These are phyloP conservation scores for Clupea harengus DNA, from an alignment of 2,113 vertebrate genomes.

Conservation along the genomic window DNA sequence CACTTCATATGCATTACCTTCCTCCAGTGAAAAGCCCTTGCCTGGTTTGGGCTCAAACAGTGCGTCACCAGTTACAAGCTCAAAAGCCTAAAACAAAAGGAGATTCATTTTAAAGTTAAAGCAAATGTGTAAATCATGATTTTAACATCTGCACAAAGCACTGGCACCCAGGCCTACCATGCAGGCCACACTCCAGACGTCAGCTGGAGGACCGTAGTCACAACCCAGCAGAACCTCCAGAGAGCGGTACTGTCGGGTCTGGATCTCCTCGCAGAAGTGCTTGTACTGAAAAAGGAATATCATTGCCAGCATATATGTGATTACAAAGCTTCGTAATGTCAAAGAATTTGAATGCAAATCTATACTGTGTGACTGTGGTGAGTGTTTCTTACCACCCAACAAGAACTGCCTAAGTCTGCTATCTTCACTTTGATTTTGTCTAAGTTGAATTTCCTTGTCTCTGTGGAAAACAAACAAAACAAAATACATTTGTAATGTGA, in stretches of 20 bases:
- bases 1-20: conserved; percentile 65
- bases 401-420: conserved; percentile 84
- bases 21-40: conserved; percentile 76
- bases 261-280: conserved; percentile 83
- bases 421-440: conserved; percentile 79
- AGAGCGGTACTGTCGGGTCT: conserved; percentile 84
- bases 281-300: conserved; percentile 73
- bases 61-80: conserved; percentile 77
- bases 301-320: too few species aligned
- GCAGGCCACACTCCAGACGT: conserved; percentile 85
- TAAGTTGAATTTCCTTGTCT: conserved; percentile 22
- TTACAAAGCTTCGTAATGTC: not conserved
- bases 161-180: conserved; percentile 67
- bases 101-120: not conserved
- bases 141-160: not conserved
- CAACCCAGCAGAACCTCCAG: conserved; percentile 82
- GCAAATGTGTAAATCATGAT: not conserved
- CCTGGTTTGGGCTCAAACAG: conserved; percentile 80
- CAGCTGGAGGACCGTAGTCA: conserved; percentile 77
- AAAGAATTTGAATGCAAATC: not conserved
- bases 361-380: not conserved
- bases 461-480: not conserved
- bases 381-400: conserved; percentile 80
- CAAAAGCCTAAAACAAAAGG: conserved; percentile 74
- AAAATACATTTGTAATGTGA: not conserved